Evolutionary conservation across 2,797 vertebrate species (phyloP), one percentile per base, ranked within the genome.

Genomic region (Florisuga fusca): DNA sequence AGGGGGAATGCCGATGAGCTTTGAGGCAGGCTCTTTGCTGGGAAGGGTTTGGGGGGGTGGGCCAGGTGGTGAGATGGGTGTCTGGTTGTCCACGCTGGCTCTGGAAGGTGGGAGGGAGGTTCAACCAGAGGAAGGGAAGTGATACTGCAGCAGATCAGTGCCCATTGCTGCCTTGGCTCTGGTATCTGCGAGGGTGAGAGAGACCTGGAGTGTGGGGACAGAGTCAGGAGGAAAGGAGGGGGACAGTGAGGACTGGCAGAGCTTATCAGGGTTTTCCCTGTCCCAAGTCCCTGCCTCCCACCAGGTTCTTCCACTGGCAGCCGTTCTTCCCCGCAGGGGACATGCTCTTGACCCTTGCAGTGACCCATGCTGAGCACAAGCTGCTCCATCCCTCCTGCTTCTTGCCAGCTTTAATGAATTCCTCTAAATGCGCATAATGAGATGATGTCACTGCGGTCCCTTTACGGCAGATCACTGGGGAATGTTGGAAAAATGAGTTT

Each of bases 21-120:
- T 58, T 33, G 58, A 31, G 10, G 33, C 25, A 11, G 64, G 69
- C 66, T 75, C 41, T 79, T 34, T 57, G 66, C 81, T 75, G 59
- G 88, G 51, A 76, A 26, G 31, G 31, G 18, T 72, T 46, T 0
- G 0, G 33, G 25, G 27, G 41, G 41, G 54, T 88, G 58, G 74
- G 16, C 7, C 12, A 10, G 16, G 66, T 1, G 1, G 7, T 4
- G 12, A 55, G 31, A 69, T 33, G 21, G 45, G 29, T 7, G 12
- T 4, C 46, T 12, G 27, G 7, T 55, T 0, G 0, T 41, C n/a
- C 0, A 0, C 1, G 2, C 31, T 66, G 81, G 38, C 34, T 62
- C 16, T 2, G 1, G 46, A 50, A 45, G 18, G 26, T 66, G 57
- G 63, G 43, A 83, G 9, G 0, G 2, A 51, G 1, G 11, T 45